Conservation (phyloP, 2,888 invertebrate species). For the Tenthredo scrophulariae region DNA sequence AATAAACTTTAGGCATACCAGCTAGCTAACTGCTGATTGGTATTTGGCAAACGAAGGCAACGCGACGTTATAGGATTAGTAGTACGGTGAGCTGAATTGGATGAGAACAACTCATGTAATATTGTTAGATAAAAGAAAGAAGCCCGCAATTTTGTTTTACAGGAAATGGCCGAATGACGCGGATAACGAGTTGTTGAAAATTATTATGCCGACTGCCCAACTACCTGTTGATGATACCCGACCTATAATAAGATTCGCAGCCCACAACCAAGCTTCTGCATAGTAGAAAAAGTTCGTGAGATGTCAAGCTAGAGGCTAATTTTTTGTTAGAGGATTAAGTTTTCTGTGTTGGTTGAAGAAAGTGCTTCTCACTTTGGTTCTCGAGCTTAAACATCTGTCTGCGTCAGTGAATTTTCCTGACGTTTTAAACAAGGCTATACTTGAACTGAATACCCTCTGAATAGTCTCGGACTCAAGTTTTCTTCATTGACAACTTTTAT, state of each 20-base stretch:
- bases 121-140: not conserved
- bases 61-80: not conserved
- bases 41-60: conserved; percentile 18
- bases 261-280: not conserved
- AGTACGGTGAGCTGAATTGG: conserved; percentile 6
- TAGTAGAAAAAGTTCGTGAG: conserved; percentile 13
- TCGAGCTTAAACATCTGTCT: not conserved
- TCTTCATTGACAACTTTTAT: conserved; percentile 44
- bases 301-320: not conserved
- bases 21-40: not conserved
- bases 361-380: not conserved
- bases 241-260: not conserved
- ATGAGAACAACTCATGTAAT: not conserved
- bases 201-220: not conserved
- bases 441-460: conserved; percentile 12
- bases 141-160: not conserved
- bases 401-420: not conserved
- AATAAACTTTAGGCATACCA: not conserved
- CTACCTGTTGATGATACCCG: conserved; percentile 7
- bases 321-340: not conserved
- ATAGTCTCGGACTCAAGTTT: conserved; percentile 11
- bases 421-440: not conserved
- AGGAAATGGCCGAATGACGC: not conserved
- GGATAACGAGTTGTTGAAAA: conserved; percentile 29
- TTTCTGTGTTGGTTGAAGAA: not conserved